Conservation (phyloP, 1,140 invertebrate genomes). For the Potamilus streckersoni region DNA sequence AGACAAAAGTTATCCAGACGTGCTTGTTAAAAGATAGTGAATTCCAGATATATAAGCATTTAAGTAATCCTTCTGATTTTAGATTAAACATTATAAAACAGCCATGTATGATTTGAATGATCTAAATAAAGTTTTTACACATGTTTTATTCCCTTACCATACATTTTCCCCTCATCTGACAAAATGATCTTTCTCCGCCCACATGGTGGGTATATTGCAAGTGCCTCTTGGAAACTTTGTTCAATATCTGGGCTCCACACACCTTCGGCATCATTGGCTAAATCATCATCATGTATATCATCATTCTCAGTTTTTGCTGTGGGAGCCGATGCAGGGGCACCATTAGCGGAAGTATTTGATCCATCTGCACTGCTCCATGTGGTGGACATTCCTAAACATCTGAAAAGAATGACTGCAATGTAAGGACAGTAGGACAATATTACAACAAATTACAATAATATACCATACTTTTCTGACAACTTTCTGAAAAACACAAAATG, state of each 20-base stretch:
- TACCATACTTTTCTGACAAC: no score
- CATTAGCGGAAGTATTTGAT: conserved; percentile 11
- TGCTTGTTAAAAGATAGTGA: no score
- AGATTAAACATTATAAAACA: no score
- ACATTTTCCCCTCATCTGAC: conserved; percentile 99
- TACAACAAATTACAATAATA: no score
- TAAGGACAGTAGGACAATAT: no score
- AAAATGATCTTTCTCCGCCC: conserved; percentile 99
- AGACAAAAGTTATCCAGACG: no score
- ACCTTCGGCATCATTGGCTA: conserved; percentile 90
- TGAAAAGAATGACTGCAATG: no score
- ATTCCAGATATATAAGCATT: no score
- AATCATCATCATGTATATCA: conserved; percentile 49
- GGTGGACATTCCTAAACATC: conserved; percentile 41
- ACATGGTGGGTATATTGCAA: conserved; percentile 99
- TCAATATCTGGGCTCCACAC: conserved; percentile 99
- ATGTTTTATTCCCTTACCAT: conserved; percentile 83
- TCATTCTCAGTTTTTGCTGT: conserved; percentile 43
- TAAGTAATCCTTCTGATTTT: no score
- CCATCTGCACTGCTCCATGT: conserved; percentile 46
- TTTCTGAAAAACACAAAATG: no score
- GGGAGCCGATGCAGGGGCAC: conserved; percentile 5
- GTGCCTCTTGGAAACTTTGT: conserved; percentile 99
- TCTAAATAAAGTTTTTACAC: no score
- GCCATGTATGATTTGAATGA: no score